Evolutionary conservation across 2,113 vertebrate species (phyloP), one percentile per base, ranked within the genome.

Genomic region (Gadus macrocephalus): DNA sequence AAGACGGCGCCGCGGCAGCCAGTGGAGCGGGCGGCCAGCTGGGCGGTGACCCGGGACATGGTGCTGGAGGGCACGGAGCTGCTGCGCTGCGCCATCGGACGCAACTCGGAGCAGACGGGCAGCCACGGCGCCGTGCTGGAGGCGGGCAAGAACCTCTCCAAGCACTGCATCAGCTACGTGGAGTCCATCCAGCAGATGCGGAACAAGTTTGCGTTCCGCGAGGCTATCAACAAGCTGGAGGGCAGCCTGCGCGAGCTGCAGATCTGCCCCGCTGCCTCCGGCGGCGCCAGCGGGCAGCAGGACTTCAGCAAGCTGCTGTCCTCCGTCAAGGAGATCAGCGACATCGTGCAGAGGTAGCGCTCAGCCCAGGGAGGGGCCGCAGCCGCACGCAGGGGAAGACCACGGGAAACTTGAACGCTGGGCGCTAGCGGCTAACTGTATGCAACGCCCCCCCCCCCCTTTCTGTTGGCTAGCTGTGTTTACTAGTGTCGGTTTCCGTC

Each of bases 171-270:
- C 80, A 96, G 94, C 89, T 98, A 94, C 0, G 97, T 98, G 75
- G 97, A 99, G 88, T 98, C 95, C 86, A 98, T 98, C 82, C 97
- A 98, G 88, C 97, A 98, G 79, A 98, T 98, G 96, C 90, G 97
- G 82, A 99, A 97, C 87, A 98, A 98, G 77, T 99, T 99, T 6
- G 94, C 97, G 28, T 98, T 99, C 81, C 93, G 96, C 0, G 97
- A 98, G 86, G 97, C 97, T 80, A 97, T 99, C 91, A 98, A 95
- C 92, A 99, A 99, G 81, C 92, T 99, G 74, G 97, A 99, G 90
- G 93, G 82, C 65, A 96, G 90, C 81, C 92, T 99, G 19, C 90
- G 97, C 0, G 95, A 99, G 91, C 93, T 99, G 6, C 97, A 99
- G 84, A 98, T 99, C 87, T 99, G 97, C 89, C 96, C 96, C 0